Conservation (phyloP, 2,888 invertebrate species). For the Aplocera efformata region DNA sequence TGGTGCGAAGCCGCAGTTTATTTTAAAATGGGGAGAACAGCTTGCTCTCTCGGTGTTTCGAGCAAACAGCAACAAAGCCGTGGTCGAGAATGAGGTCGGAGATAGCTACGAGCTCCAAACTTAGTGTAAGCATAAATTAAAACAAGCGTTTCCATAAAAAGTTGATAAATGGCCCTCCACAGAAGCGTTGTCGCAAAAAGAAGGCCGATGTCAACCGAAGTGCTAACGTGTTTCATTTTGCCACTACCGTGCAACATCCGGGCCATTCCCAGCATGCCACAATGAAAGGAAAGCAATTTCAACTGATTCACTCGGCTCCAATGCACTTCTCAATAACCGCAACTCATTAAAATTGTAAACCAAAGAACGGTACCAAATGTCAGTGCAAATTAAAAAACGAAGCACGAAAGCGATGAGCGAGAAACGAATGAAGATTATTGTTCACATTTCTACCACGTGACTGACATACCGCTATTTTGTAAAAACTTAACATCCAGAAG, state of each 20-base stretch:
- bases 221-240: slow-evolving; percentile 76
- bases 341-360: slow-evolving; percentile 21
- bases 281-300: slow-evolving; percentile 34
- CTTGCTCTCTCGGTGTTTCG: slow-evolving; percentile 41
- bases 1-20: slow-evolving; percentile 34
- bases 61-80: slow-evolving; percentile 61
- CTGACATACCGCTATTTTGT: slow-evolving; percentile 25
- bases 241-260: slow-evolving; percentile 67
- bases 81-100: slow-evolving; percentile 69
- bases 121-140: slow-evolving; percentile 77
- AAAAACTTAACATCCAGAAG: slow-evolving; percentile 24
- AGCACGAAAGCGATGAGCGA: slow-evolving; percentile 17
- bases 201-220: slow-evolving; percentile 65
- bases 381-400: slow-evolving; percentile 11
- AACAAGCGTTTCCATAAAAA: slow-evolving; percentile 76
- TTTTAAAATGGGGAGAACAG: slow-evolving; percentile 47
- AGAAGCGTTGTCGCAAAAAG: slow-evolving; percentile 72
- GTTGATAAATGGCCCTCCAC: slow-evolving; percentile 76
- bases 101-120: slow-evolving; percentile 66
- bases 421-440: slow-evolving; percentile 23
- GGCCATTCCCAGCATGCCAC: slow-evolving; percentile 53
- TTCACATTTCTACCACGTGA: slow-evolving; percentile 22
- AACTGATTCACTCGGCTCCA: slow-evolving; percentile 27
- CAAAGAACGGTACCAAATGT: slow-evolving; percentile 18
- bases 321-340: slow-evolving; percentile 23